Evolutionary conservation across 1,140 invertebrate species (phyloP).

Genomic region (Diuraphis noxia): DNA sequence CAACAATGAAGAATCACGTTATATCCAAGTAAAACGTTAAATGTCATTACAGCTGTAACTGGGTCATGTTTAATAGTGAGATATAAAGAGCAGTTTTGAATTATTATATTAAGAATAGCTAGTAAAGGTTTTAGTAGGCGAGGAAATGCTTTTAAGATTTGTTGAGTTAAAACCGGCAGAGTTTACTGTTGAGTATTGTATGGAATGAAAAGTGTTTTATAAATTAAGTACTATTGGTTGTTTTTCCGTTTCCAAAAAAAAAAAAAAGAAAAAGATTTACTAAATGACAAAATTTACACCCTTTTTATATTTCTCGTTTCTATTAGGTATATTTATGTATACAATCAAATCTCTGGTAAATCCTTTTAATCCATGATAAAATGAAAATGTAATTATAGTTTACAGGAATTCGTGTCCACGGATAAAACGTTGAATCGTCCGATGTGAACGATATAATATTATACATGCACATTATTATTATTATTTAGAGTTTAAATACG

Average conservation of each 20-base stretch:
- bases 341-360: slow-evolving; percentile 1
- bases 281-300: not conserved
- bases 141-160: not conserved
- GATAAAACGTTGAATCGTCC: not conserved
- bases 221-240: not conserved
- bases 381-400: not conserved
- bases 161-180: not conserved
- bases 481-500: not conserved
- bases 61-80: not conserved
- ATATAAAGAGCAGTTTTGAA: slow-evolving; percentile 1
- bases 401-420: not conserved
- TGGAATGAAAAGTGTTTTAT: not conserved
- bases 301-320: not conserved
- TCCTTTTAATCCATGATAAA: not conserved
- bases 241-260: not conserved
- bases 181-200: not conserved
- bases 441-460: not conserved
- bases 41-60: not conserved
- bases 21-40: not conserved
- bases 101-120: not conserved
- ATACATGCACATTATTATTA: not conserved
- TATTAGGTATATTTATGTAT: not conserved
- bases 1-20: not conserved
- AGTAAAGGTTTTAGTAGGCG: not conserved
- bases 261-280: not conserved